Evolutionary conservation across 2,888 invertebrate species (phyloP).

Genomic region (Pycnomerus fuliginosus): DNA sequence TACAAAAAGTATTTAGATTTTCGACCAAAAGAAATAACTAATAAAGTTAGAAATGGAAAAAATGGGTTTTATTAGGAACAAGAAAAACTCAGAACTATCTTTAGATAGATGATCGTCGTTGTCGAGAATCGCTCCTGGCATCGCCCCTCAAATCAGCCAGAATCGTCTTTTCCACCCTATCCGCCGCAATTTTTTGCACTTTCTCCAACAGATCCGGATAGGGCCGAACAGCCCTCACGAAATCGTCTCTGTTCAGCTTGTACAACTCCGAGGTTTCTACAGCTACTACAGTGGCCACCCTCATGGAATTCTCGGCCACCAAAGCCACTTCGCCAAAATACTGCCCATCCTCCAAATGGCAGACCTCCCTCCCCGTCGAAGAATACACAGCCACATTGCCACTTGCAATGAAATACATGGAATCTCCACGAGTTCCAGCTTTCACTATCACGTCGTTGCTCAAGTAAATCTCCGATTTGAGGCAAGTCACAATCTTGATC

Average conservation of each 20-base stretch:
- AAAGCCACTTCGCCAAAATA: constrained; percentile 56
- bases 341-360: constrained; percentile 61
- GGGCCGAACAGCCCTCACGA: constrained; percentile 50
- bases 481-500: constrained; percentile 55
- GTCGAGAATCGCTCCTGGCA: too few relatives aligned
- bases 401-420: constrained; percentile 60
- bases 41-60: too few relatives aligned
- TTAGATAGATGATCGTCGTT: too few relatives aligned
- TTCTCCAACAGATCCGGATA: constrained; percentile 53
- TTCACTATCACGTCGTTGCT: constrained; percentile 58
- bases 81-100: too few relatives aligned
- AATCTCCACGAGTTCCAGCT: constrained; percentile 55
- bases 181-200: constrained; percentile 54
- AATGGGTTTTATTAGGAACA: too few relatives aligned
- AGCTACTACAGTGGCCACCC: constrained; percentile 50
- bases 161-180: constrained; percentile 55
- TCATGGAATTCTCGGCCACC: constrained; percentile 44
- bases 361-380: constrained; percentile 52
- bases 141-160: too few relatives aligned
- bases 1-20: too few relatives aligned
- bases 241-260: constrained; percentile 49
- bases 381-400: constrained; percentile 60
- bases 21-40: too few relatives aligned
- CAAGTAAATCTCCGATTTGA: constrained; percentile 56
- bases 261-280: constrained; percentile 52